Base-by-base conservation (phyloP, 64 coral and sea anemone genomes). In the Porites australiensis region DNA sequence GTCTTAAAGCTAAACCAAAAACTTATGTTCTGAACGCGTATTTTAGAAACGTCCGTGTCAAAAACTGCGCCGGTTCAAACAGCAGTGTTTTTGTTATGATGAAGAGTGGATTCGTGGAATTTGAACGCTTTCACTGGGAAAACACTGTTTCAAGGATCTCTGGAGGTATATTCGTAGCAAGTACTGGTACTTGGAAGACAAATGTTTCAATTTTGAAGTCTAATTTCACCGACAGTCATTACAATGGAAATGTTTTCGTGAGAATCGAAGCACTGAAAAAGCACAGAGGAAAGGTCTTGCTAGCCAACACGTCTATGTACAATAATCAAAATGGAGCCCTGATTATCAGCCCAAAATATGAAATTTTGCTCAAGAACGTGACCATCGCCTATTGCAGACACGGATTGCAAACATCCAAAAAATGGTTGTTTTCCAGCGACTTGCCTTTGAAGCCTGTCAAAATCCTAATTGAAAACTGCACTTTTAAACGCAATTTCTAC, bases 391-490 rank as follows among this genome's bases (percentile, higher is more conserved):
- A 19, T 7, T 68, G 81, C 48, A 69, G 21, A 46, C 64, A 84
- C 63, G 81, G 58, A 50, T 21, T 84, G 3, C 16, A 13, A 9
- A 51, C 69, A 50, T 67, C 63, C 51, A 13, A 8, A 68, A 84
- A 4, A 50, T 84, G 62, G 46, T 12, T 18, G 16, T 21, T 3
- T 9, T 2, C 21, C 1, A 51, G 69, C 5, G 12, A 21, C 2
- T 51, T 4, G 10, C 13, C 15, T 2, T 84, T 84, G 46, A 76
- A 50, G 12, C 63, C 46, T 51, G 81, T 84, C 18, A 65, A 49
- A 14, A 65, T 84, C 51, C 16, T 13, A 61, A 84, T 84, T 47
- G 62, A 66, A 6, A 84, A 52, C 63, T 84, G 81, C 81, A 68
- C 44, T 8, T 84, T 84, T 11, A 69, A 52, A 68, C 43, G 51